Conservation (phyloP, 2,113 vertebrate species). For the Amazona guildingii region DNA sequence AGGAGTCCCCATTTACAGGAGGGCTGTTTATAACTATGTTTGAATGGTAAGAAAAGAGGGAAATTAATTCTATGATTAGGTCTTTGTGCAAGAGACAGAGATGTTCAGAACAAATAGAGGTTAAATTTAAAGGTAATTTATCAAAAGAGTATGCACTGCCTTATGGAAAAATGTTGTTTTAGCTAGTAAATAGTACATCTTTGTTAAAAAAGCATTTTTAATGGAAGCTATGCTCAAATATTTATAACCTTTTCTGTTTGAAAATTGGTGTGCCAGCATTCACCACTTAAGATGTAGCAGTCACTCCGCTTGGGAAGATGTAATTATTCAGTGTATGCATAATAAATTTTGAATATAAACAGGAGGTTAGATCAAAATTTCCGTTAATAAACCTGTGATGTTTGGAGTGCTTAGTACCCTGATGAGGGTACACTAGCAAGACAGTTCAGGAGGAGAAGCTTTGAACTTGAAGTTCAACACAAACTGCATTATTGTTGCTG, state of each 20-base stretch:
- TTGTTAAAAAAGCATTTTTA: background rate
- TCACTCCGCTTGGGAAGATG: background rate
- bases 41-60: background rate
- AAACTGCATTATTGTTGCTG: background rate
- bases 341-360: background rate
- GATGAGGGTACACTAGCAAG: background rate
- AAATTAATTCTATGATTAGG: background rate
- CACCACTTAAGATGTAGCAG: background rate
- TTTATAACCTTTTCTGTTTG: background rate
- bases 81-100: background rate
- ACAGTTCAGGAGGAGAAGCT: background rate
- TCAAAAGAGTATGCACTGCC: background rate
- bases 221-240: background rate
- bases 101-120: background rate
- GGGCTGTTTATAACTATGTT: background rate
- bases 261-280: background rate
- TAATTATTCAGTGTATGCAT: background rate
- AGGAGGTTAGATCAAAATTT: background rate
- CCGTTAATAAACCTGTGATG: background rate
- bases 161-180: background rate
- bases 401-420: background rate
- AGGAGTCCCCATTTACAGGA: background rate
- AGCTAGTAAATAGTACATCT: background rate
- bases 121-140: background rate
- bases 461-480: background rate